Evolutionary conservation across 2,113 vertebrate species (phyloP), one percentile per base, ranked within the genome.

Genomic region (Eonycteris spelaea): DNA sequence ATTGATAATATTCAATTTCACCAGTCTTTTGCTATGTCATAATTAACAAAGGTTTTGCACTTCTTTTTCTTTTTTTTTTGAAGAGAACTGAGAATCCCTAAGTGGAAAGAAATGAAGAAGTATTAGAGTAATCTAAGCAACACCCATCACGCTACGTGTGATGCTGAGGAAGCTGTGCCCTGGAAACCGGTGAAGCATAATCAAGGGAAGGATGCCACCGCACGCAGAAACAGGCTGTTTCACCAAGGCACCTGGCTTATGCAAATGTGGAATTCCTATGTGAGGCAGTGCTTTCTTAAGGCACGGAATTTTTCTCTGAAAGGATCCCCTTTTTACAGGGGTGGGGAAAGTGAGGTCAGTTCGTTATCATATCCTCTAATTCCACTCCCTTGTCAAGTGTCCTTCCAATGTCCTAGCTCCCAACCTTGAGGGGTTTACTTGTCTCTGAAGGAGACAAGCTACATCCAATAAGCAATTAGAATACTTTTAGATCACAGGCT

Each of bases 291-390:
- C 15, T 63, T 70, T 28, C 55, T 43, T 53, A n/a, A 35, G 53
- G 33, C 1, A 10, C 8, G 14, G 2, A 0, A 10, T 19, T 78
- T 59, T 48, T 59, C 68, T 74, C 4, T 11, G 9, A 14, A 95
- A 48, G 67, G 7, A 21, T 2, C 6, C 8, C 14, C 5, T 80
- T 21, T 24, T 19, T 57, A 2, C 1, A 53, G 7, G 1, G 5
- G 2, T 16, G 10, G 18, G 65, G 22, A 33, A 0, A n/a, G 16
- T 18, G 57, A 9, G 4, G 3, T 45, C 0, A 24, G 6, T 28
- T 85, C n/a, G 45, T 71, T 80, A 57, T 55, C 1, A 2, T 53
- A 53, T 53, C 57, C 14, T 90, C 12, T 53, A 28, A 74, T 87
- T 83, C 11, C 4, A 30, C 9, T 65, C 40, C 15, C 10, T 53